phyloP scores from a whole-genome alignment of 2,888 invertebrate species.

The Dromius quadrimaculatus region DNA sequence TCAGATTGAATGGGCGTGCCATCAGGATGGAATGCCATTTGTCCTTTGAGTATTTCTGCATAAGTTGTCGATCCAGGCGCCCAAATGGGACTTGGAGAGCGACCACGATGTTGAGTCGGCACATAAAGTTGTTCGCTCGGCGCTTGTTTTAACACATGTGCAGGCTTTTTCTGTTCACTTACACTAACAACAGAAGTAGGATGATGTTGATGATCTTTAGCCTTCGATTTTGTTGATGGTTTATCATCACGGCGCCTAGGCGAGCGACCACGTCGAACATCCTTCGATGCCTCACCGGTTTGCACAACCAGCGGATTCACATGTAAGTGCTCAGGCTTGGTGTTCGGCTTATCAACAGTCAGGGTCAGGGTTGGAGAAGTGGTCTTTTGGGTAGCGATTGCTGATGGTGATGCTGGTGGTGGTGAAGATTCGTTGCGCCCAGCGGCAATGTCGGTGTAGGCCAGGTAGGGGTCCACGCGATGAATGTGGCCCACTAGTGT shows the following conservation, averaged over 20 bases:
- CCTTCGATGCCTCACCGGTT: constrained; percentile 63
- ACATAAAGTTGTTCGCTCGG: constrained; percentile 36
- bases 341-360: constrained; percentile 35
- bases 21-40: constrained; percentile 42
- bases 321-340: constrained; percentile 29
- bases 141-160: constrained; percentile 44
- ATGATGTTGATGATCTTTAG: constrained; percentile 12
- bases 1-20: constrained; percentile 32
- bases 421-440: constrained; percentile 68
- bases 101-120: constrained; percentile 61
- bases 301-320: constrained; percentile 55
- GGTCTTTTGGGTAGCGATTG: constrained; percentile 29
- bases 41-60: constrained; percentile 80
- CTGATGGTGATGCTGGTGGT: constrained; percentile 39
- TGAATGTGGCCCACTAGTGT: constrained; percentile 79
- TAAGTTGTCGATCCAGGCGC: constrained; percentile 80
- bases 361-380: constrained; percentile 12
- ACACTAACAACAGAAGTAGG: constrained; percentile 18
- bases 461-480: constrained; percentile 80
- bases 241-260: constrained; percentile 64
- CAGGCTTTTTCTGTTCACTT: constrained; percentile 33
- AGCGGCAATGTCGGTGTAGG: constrained; percentile 80
- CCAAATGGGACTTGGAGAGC: constrained; percentile 81
- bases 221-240: background rate
- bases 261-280: constrained; percentile 69